These are phyloP conservation scores for Tapirus indicus DNA, from an alignment of 2,797 vertebrate genomes.

Conservation along the genomic window DNA sequence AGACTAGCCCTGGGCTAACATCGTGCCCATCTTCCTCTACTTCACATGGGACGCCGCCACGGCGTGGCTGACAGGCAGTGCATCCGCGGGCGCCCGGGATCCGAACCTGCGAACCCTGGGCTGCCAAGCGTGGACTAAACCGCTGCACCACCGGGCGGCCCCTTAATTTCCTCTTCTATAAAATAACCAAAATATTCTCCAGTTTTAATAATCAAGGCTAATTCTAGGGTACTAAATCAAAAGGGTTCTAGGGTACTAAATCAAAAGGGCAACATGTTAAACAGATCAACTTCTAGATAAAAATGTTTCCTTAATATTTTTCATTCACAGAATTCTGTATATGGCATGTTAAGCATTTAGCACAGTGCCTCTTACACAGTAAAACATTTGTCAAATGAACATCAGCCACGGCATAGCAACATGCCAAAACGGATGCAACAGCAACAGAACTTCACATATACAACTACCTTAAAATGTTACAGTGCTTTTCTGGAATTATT, in stretches of 20 bases:
- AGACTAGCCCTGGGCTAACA: too few relatives aligned
- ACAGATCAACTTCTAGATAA: not conserved
- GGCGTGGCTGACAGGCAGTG: too few relatives aligned
- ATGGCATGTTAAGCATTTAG: not conserved
- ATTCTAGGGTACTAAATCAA: not conserved
- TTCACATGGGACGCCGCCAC: too few relatives aligned
- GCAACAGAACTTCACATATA: not conserved
- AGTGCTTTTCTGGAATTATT: not conserved
- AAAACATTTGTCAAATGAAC: not conserved
- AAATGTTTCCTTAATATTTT: not conserved
- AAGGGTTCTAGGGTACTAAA: not conserved
- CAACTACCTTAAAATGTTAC: not conserved
- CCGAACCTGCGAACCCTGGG: too few relatives aligned
- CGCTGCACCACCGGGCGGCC: too few relatives aligned
- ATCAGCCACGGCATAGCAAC: not conserved
- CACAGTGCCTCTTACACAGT: not conserved
- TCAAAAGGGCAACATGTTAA: not conserved
- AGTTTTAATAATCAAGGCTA: not conserved
- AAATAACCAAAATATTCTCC: not conserved
- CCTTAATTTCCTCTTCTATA: not conserved
- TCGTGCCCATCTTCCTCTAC: too few relatives aligned
- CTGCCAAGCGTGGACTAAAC: too few relatives aligned
- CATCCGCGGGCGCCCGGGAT: too few relatives aligned
- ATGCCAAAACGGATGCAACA: not conserved
- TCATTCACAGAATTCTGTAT: not conserved